Conservation (phyloP, 2,113 vertebrate species). For the Oreocharis arfaki region DNA sequence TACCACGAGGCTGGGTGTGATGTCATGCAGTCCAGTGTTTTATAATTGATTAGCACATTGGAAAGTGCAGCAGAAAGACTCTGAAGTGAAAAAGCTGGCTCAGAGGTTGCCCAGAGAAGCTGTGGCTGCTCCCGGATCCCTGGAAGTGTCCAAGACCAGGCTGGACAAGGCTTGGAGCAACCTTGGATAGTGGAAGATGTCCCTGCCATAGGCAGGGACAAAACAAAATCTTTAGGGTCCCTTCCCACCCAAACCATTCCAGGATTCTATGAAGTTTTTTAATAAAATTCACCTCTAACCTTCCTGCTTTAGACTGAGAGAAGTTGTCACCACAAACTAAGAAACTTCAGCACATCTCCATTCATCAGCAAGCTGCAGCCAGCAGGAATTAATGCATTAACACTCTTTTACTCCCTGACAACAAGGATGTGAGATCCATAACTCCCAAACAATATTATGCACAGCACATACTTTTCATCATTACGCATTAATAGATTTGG, state of each 20-base stretch:
- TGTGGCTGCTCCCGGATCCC: not conserved
- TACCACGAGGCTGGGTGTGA: not conserved
- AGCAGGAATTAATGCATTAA: not conserved
- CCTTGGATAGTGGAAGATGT: not conserved
- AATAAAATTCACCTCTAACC: not conserved
- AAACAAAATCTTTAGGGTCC: not conserved
- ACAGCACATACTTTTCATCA: slow-evolving; percentile 37
- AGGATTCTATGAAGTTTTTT: not conserved
- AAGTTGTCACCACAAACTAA: not conserved
- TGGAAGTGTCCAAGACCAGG: not conserved
- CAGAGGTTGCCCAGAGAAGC: not conserved
- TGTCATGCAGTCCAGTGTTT: not conserved
- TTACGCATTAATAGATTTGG: slow-evolving; percentile 45
- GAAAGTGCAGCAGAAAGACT: not conserved
- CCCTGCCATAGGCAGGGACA: too few species aligned
- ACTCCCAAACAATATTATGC: slow-evolving; percentile 37
- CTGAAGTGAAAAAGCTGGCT: not conserved
- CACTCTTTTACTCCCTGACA: not conserved
- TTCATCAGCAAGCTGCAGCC: not conserved
- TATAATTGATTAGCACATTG: not conserved
- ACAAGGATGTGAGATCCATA: not conserved
- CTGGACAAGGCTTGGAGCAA: rapidly evolving
- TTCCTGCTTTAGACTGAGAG: not conserved
- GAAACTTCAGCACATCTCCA: not conserved
- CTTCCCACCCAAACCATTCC: not conserved